Percentiles rank a stretch among this genome's conserved stretches.
These are phyloP conservation scores for Dione vanillae DNA, from an alignment of 2,888 invertebrate species.

Conservation along the genomic window DNA sequence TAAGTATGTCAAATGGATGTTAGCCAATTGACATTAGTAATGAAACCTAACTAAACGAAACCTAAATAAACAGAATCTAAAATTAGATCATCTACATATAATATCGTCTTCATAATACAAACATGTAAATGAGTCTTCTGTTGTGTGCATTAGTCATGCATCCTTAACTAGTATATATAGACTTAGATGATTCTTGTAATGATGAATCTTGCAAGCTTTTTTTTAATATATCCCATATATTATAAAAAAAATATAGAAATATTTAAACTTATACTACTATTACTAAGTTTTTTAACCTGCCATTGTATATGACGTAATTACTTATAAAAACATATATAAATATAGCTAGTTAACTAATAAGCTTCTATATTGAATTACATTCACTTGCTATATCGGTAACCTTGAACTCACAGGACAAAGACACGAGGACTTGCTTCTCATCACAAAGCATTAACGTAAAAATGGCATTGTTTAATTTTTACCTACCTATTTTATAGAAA, in stretches of 20 bases:
- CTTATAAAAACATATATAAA: not conserved
- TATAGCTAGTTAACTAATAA: not conserved
- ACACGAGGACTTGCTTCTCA: slow-evolving; percentile 42
- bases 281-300: no score
- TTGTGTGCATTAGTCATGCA: slow-evolving; percentile 16
- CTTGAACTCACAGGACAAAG: slow-evolving; percentile 47
- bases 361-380: slow-evolving; percentile 13
- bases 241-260: no score
- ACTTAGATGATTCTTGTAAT: not conserved
- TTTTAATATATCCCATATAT: not conserved
- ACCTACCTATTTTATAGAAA: slow-evolving; percentile 16
- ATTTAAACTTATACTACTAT: no score
- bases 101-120: slow-evolving; percentile 23
- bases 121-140: slow-evolving; percentile 24
- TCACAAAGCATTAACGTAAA: slow-evolving; percentile 35
- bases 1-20: not conserved
- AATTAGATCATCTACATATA: slow-evolving; percentile 35
- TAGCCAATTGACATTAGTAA: slow-evolving; percentile 13
- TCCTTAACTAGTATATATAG: slow-evolving; percentile 17
- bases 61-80: not conserved
- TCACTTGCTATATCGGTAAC: slow-evolving; percentile 34
- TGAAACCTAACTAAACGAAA: slow-evolving; percentile 8
- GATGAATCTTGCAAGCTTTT: not conserved
- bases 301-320: no score
- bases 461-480: not conserved